A percentile compares a stretch with the other conserved stretches of the same genome.
phyloP scores from a whole-genome alignment of 2,113 vertebrate species.

The Podiceps cristatus region DNA sequence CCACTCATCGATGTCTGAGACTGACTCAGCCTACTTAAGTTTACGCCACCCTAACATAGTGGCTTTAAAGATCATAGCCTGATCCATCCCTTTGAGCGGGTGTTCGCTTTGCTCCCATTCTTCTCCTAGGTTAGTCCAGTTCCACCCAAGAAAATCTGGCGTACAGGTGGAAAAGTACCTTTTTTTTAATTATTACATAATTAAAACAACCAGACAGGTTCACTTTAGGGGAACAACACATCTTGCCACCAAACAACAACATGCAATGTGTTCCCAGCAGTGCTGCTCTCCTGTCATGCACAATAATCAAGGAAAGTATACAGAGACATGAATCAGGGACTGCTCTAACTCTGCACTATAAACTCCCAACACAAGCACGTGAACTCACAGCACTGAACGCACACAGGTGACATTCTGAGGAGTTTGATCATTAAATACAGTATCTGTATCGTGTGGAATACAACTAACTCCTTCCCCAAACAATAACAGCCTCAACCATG shows the following conservation, averaged over 20 bases:
- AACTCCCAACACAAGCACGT: not conserved
- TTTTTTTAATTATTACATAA: not conserved
- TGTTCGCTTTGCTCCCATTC: not conserved
- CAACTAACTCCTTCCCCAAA: not conserved
- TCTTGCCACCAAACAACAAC: not conserved
- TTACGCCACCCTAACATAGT: not conserved
- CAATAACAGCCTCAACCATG: not conserved
- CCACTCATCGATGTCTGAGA: not conserved
- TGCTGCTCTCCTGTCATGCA: not conserved
- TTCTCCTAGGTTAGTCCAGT: not conserved
- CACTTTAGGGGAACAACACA: rapidly evolving
- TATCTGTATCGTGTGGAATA: not conserved
- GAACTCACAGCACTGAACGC: not conserved
- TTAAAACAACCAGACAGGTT: not conserved
- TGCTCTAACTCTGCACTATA: not conserved
- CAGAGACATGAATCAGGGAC: not conserved
- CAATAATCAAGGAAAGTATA: not conserved
- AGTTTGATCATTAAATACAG: not conserved
- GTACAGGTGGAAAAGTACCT: not conserved
- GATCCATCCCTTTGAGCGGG: not conserved
- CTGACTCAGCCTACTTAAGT: not conserved
- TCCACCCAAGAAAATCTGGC: not conserved
- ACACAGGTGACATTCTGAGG: not conserved
- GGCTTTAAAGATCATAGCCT: not conserved
- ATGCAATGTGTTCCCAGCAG: rapidly evolving